Percentiles rank a stretch among this genome's conserved stretches.
Conservation (phyloP, 2,888 invertebrate genomes). For the Drosophila barbarae region DNA sequence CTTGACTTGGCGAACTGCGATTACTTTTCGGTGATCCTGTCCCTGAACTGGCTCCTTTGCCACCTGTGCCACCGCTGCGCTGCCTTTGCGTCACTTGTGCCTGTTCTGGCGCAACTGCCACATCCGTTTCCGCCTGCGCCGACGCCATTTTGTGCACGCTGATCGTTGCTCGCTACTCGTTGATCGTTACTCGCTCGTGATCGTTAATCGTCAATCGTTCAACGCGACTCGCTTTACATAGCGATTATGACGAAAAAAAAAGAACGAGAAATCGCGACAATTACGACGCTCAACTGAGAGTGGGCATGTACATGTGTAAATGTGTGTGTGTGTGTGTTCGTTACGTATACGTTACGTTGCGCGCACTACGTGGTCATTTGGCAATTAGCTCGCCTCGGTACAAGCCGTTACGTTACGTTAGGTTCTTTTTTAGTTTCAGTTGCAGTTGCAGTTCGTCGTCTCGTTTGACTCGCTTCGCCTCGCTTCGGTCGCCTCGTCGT, state of each 20-base stretch:
- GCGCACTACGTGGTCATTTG: conserved; percentile 50
- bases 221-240: conserved; percentile 33
- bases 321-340: conserved; percentile 22
- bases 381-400: conserved; percentile 32
- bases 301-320: conserved; percentile 38
- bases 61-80: conserved; percentile 55
- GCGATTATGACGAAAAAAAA: conserved; percentile 5
- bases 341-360: conserved; percentile 44
- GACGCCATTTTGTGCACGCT: conserved; percentile 58
- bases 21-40: conserved; percentile 21
- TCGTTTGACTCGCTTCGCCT: conserved; percentile 14
- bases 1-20: conserved; percentile 21
- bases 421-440: conserved; percentile 10
- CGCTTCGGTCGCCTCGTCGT: conserved; percentile 12
- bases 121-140: conserved; percentile 33
- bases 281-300: conserved; percentile 35
- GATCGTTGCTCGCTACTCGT: conserved; percentile 7
- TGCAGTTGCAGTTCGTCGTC: conserved; percentile 20
- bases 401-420: background rate
- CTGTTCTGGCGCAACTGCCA: conserved; percentile 49
- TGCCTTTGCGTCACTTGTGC: conserved; percentile 61
- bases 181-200: conserved; percentile 16
- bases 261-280: conserved; percentile 24
- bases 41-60: conserved; percentile 10
- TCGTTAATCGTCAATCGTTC: conserved; percentile 13